Evolutionary conservation across 1,140 invertebrate genomes (phyloP), one percentile per base, ranked within the genome.

Genomic region (Caerostris extrusa): DNA sequence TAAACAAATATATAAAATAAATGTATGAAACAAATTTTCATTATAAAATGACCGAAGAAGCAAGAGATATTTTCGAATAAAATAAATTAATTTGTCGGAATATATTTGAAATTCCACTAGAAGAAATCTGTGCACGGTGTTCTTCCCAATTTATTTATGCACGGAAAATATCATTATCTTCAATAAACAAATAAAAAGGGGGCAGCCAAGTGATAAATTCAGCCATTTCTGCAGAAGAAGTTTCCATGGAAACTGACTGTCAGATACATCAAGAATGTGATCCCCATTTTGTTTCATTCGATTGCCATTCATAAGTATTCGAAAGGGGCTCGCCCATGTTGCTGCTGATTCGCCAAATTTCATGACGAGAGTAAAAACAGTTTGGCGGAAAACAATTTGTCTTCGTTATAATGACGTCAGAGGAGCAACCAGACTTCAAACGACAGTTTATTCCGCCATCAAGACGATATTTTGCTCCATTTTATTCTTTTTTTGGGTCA

Each of bases 381-480:
- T 88, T 88, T 88, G 86, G 86, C 60, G 50, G 86, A 88, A 88
- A 57, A 88, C 61, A 61, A 88, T 88, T 88, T 88, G 86, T 88
- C 86, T 88, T 88, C 60, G 86, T 88, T 88, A 88, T 57, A n/a
- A 57, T 88, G 86, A 88, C 60, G 86, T 88, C 86, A 67, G 14
- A 34, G 53, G 86, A 12, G 82, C 19, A 85, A 57, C 82, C 7
- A n/a, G 82, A 88, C 86, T 67, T 50, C 86, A 88, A 88, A 88
- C 86, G 86, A 67, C 14, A 53, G 58, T 88, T 88, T 88, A 88
- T 60, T 88, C 86, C 58, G 19, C 86, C 34, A 88, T 53, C 19
- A 64, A 57, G 50, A 58, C 14, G 82, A 83, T 53, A 64, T 88
- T 87, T 88, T 88, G n/a, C 64, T 53, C 8, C 50, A 14, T 14